Conservation (phyloP, 2,888 invertebrate species). For the Leucophenga montana region DNA sequence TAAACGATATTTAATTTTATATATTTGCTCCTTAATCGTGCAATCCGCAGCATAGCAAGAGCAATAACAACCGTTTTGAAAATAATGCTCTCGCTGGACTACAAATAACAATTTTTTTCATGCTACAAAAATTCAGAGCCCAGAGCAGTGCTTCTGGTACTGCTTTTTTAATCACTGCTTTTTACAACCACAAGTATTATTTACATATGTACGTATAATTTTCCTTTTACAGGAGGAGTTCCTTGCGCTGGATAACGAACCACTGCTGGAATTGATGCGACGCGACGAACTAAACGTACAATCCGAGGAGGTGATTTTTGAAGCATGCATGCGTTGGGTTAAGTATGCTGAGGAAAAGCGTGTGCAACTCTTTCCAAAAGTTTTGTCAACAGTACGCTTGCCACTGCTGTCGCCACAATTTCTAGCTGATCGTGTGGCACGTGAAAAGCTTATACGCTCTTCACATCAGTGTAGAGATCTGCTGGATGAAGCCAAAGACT, state of each 20-base stretch:
- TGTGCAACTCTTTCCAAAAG: conserved; percentile 78
- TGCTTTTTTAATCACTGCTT: no score
- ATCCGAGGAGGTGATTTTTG: conserved; percentile 87
- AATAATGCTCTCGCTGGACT: no score
- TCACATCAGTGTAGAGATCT: conserved; percentile 89
- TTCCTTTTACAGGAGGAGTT: conserved; percentile 82
- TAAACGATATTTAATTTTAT: no score
- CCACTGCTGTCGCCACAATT: conserved; percentile 87
- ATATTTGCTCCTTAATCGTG: no score
- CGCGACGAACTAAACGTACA: conserved; percentile 85
- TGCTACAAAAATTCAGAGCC: no score
- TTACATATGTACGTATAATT: no score
- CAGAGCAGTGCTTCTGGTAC: no score
- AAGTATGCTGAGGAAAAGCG: conserved; percentile 78
- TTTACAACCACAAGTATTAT: no score
- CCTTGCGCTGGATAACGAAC: conserved; percentile 75
- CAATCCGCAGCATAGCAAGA: no score
- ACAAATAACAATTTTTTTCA: no score
- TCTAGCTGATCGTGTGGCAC: conserved; percentile 85
- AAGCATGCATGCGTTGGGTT: conserved; percentile 87
- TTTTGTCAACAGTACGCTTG: conserved; percentile 84
- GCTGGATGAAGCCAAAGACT: conserved; percentile 90
- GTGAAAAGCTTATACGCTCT: conserved; percentile 83
- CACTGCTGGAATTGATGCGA: conserved; percentile 80
- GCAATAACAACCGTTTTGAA: no score